A percentile compares a stretch with the other conserved stretches of the same genome.
phyloP scores from a whole-genome alignment of 2,888 invertebrate genomes.

The Perizoma flavofasciatum region DNA sequence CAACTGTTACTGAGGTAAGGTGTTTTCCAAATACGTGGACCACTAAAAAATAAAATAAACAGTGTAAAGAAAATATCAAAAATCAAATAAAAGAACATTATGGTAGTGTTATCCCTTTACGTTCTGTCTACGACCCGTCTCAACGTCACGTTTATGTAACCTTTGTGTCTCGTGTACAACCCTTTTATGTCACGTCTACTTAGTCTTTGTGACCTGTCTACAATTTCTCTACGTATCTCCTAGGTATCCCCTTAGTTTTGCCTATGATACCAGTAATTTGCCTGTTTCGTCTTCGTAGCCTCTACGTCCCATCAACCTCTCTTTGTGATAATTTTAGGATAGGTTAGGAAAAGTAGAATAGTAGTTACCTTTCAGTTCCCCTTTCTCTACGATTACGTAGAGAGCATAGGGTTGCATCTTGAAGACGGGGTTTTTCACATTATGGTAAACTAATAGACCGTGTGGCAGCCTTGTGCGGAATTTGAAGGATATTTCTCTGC shows the following conservation, averaged over 20 bases:
- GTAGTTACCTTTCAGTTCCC: conserved; percentile 88
- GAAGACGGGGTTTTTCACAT: conserved; percentile 93
- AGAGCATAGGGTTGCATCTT: conserved; percentile 94
- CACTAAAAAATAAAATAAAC: conserved; percentile 71
- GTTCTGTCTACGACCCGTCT: too few relatives aligned
- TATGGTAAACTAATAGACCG: conserved; percentile 94
- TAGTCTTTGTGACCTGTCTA: too few relatives aligned
- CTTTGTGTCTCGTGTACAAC: too few relatives aligned
- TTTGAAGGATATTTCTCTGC: conserved; percentile 94
- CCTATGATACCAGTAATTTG: too few relatives aligned
- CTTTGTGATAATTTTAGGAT: too few relatives aligned
- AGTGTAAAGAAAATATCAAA: conserved; percentile 6
- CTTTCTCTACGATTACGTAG: conserved; percentile 96
- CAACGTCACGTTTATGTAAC: too few relatives aligned
- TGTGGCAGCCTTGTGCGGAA: conserved; percentile 95
- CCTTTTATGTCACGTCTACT: too few relatives aligned
- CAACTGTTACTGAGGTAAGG: conserved; percentile 92
- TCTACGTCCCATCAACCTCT: too few relatives aligned
- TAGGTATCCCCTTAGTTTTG: too few relatives aligned
- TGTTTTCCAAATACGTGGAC: conserved; percentile 96
- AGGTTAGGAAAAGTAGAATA: too few relatives aligned
- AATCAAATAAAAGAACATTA: neutral
- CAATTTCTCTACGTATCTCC: too few relatives aligned
- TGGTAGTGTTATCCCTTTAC: conserved; percentile 1
- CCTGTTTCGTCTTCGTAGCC: too few relatives aligned